phyloP scores from a whole-genome alignment of 1,140 invertebrate genomes.

The Lamellibrachia luymesi region DNA sequence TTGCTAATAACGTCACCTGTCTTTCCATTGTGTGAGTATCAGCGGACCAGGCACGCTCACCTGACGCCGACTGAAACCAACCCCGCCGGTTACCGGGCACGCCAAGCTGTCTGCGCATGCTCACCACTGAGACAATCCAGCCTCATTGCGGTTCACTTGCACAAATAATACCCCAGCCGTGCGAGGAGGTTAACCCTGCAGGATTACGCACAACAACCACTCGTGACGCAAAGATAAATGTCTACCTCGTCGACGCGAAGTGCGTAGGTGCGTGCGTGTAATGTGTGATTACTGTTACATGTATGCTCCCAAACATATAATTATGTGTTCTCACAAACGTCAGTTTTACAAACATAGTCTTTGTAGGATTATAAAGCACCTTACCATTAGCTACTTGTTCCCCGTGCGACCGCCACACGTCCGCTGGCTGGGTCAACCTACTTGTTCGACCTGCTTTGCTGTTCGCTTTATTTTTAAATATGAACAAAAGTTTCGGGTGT shows the following conservation, averaged over 20 bases:
- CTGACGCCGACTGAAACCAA: background rate
- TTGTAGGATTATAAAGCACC: background rate
- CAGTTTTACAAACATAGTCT: background rate
- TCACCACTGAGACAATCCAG: background rate
- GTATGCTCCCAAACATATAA: background rate
- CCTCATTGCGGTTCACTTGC: background rate
- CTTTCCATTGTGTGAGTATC: background rate
- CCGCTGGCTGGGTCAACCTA: background rate
- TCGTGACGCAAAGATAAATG: no score
- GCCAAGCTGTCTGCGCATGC: no score
- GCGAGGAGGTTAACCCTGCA: background rate
- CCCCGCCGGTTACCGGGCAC: no score
- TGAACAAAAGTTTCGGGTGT: background rate
- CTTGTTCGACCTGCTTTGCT: background rate
- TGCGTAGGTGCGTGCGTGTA: background rate
- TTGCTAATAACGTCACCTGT: background rate
- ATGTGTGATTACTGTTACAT: background rate
- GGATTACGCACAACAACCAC: background rate
- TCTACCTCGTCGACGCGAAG: background rate
- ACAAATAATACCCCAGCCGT: background rate
- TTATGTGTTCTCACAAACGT: background rate
- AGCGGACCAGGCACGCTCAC: background rate
- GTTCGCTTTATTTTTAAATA: background rate
- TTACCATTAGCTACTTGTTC: background rate
- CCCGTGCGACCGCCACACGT: no score